phyloP scores from a whole-genome alignment of 2,797 vertebrate genomes.

The Chrysolophus pictus region DNA sequence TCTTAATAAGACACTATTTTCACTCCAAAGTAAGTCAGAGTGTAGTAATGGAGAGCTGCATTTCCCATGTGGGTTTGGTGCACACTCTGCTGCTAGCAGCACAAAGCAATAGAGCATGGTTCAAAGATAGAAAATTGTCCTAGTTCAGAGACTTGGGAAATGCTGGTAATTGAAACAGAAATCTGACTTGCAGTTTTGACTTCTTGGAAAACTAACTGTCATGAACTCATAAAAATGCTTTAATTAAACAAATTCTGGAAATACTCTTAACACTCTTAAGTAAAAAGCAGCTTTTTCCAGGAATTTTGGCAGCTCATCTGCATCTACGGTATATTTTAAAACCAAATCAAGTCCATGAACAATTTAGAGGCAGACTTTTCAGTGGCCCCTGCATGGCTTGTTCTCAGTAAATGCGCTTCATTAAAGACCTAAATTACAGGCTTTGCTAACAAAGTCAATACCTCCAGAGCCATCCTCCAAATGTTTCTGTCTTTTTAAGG shows the following conservation, averaged over 20 bases:
- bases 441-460: background rate
- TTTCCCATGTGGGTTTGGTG: fast-evolving
- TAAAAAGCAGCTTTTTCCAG: background rate
- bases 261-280: fast-evolving
- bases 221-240: background rate
- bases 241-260: background rate
- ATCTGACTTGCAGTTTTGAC: background rate
- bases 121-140: background rate
- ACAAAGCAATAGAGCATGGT: fast-evolving
- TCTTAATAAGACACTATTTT: background rate
- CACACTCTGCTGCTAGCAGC: background rate
- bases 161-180: background rate
- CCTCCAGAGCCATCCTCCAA: background rate
- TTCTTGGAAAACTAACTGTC: background rate
- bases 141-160: background rate
- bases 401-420: background rate
- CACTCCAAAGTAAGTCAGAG: background rate
- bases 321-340: background rate
- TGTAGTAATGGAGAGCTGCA: background rate
- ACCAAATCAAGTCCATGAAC: background rate
- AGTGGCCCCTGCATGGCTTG: background rate
- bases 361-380: background rate
- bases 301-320: background rate
- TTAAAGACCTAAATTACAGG: background rate
- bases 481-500: background rate